A percentile compares a stretch with the other conserved stretches of the same genome.
Evolutionary conservation across 2,113 vertebrate genomes (phyloP).

Genomic region (Macrotus californicus): DNA sequence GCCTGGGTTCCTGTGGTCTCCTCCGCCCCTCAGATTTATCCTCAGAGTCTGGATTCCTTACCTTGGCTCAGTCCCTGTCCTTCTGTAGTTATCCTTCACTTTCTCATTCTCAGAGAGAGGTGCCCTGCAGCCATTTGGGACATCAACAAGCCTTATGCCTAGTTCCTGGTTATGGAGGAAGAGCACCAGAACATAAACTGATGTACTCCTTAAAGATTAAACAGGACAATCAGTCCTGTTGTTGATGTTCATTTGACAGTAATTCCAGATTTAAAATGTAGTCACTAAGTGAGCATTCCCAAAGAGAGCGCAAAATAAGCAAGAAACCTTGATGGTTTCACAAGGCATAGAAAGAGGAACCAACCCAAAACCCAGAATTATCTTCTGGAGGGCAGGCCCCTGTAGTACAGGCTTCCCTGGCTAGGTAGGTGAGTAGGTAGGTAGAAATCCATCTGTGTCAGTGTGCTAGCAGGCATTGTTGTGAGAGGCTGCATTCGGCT

Average conservation of each 20-base stretch:
- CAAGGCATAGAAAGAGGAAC: neutral
- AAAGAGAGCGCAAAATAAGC: neutral
- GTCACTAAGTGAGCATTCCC: neutral
- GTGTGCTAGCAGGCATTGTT: no score
- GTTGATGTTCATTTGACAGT: neutral
- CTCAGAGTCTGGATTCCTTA: neutral
- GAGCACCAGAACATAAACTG: neutral
- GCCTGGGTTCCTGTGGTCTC: neutral
- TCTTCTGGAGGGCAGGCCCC: no score
- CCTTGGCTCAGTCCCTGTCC: neutral
- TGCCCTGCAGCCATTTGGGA: neutral
- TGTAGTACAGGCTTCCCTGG: no score
- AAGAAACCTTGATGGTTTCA: neutral
- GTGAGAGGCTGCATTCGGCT: no score
- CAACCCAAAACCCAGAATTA: no score
- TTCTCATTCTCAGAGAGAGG: neutral
- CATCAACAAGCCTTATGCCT: neutral
- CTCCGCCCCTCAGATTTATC: neutral
- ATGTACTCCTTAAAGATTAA: neutral
- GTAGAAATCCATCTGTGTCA: no score
- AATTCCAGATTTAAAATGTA: neutral
- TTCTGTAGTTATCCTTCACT: neutral
- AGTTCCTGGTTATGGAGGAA: neutral
- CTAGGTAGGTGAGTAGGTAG: no score
- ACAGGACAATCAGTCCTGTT: neutral